These are phyloP conservation scores for Asbolus verrucosus DNA, from an alignment of 1,140 invertebrate genomes.

Conservation along the genomic window DNA sequence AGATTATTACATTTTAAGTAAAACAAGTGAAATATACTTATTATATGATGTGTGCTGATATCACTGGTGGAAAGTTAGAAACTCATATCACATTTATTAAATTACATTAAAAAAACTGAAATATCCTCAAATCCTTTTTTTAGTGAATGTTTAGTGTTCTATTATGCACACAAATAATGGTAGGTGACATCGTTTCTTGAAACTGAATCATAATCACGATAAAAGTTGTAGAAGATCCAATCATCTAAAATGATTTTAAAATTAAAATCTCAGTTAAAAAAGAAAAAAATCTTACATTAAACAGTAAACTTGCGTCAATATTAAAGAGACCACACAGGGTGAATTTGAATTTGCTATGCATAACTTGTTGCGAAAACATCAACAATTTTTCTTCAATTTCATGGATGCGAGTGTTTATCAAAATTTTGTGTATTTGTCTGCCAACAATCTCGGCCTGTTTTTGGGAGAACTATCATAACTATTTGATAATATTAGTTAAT, in stretches of 20 bases:
- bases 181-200: slow-evolving; percentile 24
- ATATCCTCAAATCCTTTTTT: no score
- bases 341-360: slow-evolving; percentile 33
- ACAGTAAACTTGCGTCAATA: slow-evolving; percentile 25
- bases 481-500: not conserved
- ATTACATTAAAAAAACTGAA: no score
- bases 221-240: slow-evolving; percentile 32
- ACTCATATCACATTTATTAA: no score
- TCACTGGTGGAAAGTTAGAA: no score
- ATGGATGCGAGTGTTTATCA: not conserved
- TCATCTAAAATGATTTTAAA: slow-evolving; percentile 40
- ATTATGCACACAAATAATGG: slow-evolving; percentile 16
- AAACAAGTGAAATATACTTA: no score
- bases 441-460: not conserved
- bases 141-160: no score
- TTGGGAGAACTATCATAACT: not conserved
- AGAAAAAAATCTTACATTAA: slow-evolving; percentile 24
- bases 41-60: no score
- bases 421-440: slow-evolving; percentile 19
- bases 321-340: slow-evolving; percentile 42
- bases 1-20: no score
- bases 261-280: no score
- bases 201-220: slow-evolving; percentile 36
- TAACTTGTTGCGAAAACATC: slow-evolving; percentile 39
- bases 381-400: slow-evolving; percentile 34